Evolutionary conservation across 92 coral and sea anemone genomes (phyloP), one percentile per base, ranked within the genome.

Genomic region (Porites lobata): DNA sequence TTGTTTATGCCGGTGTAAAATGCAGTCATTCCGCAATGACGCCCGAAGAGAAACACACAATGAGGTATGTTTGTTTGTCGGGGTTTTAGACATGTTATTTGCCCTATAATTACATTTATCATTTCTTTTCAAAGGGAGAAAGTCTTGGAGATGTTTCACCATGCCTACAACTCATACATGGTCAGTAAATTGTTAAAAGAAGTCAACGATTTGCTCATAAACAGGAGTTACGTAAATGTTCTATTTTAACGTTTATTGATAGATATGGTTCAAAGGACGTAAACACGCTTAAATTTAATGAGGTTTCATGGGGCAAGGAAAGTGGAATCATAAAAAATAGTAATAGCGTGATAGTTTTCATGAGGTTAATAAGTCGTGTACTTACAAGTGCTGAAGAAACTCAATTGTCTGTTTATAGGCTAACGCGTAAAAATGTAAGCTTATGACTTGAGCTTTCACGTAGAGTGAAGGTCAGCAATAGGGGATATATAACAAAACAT

Each of bases 101-200:
- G 59, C 17, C 52, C 1, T 11, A 11, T 70, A 4, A 29, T 20
- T 4, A 64, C 57, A 68, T 52, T 15, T 9, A 19, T 52, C 19
- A 64, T 65, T 75, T 76, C 53, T 9, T 72, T 69, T 93, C 78
- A 15, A 69, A 98, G 99, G 93, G 94, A 90, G 58, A 93, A 88
- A 54, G 99, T 98, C 47, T 67, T 88, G 86, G 99, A 98, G 77
- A 98, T 98, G 99, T 98, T 98, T 92, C 94, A 71, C 72, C 99
- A 98, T 91, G 99, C 98, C 69, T 98, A 96, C 93, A 79, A 81
- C 84, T 96, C 99, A 6, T 98, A 98, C 85, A 98, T 98, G 99
- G 99, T 98, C 72, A 83, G 98, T 90, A 32, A 57, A 17, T 72
- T 80, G 26, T 69, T 59, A 57, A 52, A 17, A 24, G 66, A 51